These are phyloP conservation scores for Blastobasis adustella DNA, from an alignment of 2,888 invertebrate genomes.

Conservation along the genomic window DNA sequence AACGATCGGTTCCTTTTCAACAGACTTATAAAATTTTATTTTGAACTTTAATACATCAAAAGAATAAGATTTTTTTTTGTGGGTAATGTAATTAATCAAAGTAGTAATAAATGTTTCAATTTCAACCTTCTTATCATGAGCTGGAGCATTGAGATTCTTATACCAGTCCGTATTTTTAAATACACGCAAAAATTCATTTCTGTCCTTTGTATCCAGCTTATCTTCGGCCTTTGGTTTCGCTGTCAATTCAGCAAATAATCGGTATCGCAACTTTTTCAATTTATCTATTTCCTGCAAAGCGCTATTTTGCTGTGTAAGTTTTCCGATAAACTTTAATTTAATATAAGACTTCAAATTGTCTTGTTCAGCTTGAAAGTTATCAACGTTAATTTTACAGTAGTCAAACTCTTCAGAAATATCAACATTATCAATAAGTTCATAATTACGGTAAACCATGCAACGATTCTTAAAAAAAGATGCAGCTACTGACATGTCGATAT, in stretches of 20 bases:
- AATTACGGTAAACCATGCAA: slow-evolving; percentile 26
- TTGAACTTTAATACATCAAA: slow-evolving; percentile 34
- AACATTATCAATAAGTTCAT: slow-evolving; percentile 18
- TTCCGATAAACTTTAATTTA: slow-evolving; percentile 27
- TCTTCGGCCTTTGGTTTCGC: slow-evolving; percentile 7
- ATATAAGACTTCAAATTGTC: slow-evolving; percentile 31
- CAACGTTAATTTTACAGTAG: slow-evolving; percentile 23
- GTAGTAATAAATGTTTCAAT: background rate
- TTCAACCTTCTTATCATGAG: background rate
- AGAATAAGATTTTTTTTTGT: slow-evolving; percentile 30
- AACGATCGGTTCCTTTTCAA: slow-evolving; percentile 23
- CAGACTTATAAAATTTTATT: slow-evolving; percentile 14
- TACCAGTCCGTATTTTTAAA: slow-evolving; percentile 26
- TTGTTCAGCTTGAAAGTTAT: slow-evolving; percentile 26
- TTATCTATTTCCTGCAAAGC: slow-evolving; percentile 28
- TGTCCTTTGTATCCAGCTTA: slow-evolving; percentile 22
- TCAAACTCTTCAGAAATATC: slow-evolving; percentile 30
- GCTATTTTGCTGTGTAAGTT: slow-evolving; percentile 10
- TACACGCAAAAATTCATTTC: slow-evolving; percentile 17
- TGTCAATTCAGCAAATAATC: slow-evolving; percentile 21
- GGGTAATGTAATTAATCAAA: background rate
- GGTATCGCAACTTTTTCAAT: slow-evolving; percentile 22
- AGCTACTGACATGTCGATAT: slow-evolving; percentile 25
- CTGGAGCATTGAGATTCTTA: slow-evolving; percentile 4
- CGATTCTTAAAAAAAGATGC: slow-evolving; percentile 22